These are phyloP conservation scores for Campopleginae sp. DNA, from an alignment of 2,888 invertebrate genomes.

Conservation along the genomic window DNA sequence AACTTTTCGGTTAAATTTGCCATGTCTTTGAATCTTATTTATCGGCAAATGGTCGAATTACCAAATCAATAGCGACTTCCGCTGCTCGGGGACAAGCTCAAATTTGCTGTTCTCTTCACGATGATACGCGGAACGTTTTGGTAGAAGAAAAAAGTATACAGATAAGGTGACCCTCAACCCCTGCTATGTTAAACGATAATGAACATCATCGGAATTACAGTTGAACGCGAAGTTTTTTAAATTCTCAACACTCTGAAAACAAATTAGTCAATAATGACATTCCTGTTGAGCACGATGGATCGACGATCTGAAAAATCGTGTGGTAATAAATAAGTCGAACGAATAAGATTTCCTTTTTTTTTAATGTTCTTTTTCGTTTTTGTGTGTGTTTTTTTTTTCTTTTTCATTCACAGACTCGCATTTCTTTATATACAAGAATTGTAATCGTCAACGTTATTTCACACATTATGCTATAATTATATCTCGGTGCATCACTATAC, in stretches of 20 bases:
- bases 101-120: constrained; percentile 10
- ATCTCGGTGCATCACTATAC: constrained; percentile 61
- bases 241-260: not conserved
- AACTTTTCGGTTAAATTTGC: not conserved
- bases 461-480: constrained; percentile 54
- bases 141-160: constrained; percentile 54
- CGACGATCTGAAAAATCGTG: constrained; percentile 15
- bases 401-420: constrained; percentile 44
- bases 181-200: constrained; percentile 70
- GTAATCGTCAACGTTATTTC: constrained; percentile 50
- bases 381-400: constrained; percentile 26
- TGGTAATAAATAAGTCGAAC: constrained; percentile 11
- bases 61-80: constrained; percentile 28
- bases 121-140: constrained; percentile 25
- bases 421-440: constrained; percentile 51
- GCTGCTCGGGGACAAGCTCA: constrained; percentile 2
- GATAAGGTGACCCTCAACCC: constrained; percentile 74
- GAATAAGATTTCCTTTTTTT: constrained; percentile 7
- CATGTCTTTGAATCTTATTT: not conserved
- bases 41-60: constrained; percentile 10
- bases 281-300: not conserved
- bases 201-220: constrained; percentile 38
- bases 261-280: constrained; percentile 11
- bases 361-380: constrained; percentile 2
- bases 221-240: not conserved